Evolutionary conservation across 2,888 invertebrate genomes (phyloP).

Genomic region (Buathra laborator): DNA sequence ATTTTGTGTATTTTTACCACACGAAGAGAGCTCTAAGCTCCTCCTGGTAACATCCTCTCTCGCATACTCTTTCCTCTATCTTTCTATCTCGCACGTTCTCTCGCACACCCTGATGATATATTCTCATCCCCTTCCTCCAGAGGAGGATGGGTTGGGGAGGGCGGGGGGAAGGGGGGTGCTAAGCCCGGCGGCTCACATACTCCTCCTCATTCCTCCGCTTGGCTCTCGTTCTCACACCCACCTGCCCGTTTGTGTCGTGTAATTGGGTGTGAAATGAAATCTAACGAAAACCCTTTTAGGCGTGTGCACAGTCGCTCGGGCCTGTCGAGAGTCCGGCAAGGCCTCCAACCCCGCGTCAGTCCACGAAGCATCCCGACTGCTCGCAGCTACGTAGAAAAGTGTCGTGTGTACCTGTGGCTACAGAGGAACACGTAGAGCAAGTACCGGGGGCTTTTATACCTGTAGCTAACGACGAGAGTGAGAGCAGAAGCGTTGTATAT

Average conservation of each 20-base stretch:
- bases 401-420: conserved; percentile 14
- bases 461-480: not conserved
- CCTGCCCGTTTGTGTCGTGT: conserved; percentile 79
- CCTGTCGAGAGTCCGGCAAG: conserved; percentile 75
- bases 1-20: conserved; percentile 66
- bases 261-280: conserved; percentile 85
- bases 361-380: not conserved
- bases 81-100: conserved; percentile 52
- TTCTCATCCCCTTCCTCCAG: conserved; percentile 23
- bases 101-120: conserved; percentile 62
- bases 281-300: conserved; percentile 85
- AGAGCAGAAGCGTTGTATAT: not conserved
- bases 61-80: conserved; percentile 45
- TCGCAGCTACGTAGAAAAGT: conserved; percentile 18
- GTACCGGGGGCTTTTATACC: not conserved
- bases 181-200: conserved; percentile 58
- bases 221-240: conserved; percentile 51
- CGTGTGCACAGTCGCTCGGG: conserved; percentile 83
- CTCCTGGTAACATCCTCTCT: conserved; percentile 48
- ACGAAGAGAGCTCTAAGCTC: conserved; percentile 48
- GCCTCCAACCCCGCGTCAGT: conserved; percentile 52
- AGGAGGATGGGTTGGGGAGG: conserved; percentile 26
- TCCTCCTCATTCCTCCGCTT: conserved; percentile 32
- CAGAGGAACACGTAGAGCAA: not conserved
- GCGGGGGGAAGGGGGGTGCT: not conserved